These are phyloP conservation scores for Himalopsyche japonica DNA, from an alignment of 2,888 invertebrate species.

Conservation along the genomic window DNA sequence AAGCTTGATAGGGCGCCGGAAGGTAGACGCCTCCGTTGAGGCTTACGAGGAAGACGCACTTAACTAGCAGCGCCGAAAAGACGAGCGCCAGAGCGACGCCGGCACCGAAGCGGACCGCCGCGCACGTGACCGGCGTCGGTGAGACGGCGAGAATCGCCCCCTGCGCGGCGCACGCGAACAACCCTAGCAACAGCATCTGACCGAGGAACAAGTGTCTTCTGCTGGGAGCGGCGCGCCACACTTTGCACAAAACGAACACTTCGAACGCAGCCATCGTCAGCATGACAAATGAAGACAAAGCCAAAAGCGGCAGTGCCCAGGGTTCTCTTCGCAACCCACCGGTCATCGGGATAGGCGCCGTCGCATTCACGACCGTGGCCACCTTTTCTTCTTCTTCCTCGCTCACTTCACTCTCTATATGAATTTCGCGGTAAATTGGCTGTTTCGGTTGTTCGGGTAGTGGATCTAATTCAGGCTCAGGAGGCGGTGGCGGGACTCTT, in stretches of 20 bases:
- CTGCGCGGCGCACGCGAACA: conserved; percentile 80
- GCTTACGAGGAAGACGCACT: conserved; percentile 91
- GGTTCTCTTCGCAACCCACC: conserved; percentile 69
- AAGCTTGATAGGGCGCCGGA: conserved; percentile 88
- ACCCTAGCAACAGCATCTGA: conserved; percentile 81
- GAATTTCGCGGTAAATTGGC: conserved; percentile 43
- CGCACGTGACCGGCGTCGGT: conserved; percentile 79
- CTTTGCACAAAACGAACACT: conserved; percentile 83
- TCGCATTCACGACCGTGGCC: conserved; percentile 29
- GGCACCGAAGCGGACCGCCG: conserved; percentile 78
- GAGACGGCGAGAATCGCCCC: conserved; percentile 78
- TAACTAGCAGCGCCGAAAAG: conserved; percentile 89
- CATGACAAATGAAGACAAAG: conserved; percentile 83
- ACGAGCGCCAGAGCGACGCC: conserved; percentile 84
- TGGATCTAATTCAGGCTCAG: conserved; percentile 49
- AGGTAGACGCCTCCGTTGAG: conserved; percentile 89
- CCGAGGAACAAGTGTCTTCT: conserved; percentile 85
- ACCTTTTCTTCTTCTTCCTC: conserved; percentile 27
- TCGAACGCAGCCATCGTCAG: conserved; percentile 85
- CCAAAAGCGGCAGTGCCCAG: conserved; percentile 90
- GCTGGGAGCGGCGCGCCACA: conserved; percentile 80
- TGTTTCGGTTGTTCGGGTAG: conserved; percentile 47
- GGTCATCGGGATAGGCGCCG: conserved; percentile 44
- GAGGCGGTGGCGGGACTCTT: conserved; percentile 49
- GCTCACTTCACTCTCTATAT: conserved; percentile 39